Evolutionary conservation across 2,888 invertebrate genomes (phyloP).

Genomic region (Drymonia ruficornis): DNA sequence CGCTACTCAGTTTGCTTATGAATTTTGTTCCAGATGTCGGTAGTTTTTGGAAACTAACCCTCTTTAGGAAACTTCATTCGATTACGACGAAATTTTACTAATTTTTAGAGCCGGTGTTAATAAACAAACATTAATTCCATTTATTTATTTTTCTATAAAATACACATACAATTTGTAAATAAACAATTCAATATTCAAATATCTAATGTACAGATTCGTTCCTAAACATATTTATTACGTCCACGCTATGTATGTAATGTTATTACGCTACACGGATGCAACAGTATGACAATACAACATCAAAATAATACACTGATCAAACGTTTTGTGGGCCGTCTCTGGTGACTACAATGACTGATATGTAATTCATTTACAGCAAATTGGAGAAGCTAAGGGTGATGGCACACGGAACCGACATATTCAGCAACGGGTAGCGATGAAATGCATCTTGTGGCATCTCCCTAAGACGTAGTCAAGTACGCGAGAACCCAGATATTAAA

Average conservation of each 20-base stretch:
- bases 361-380: constrained; percentile 55
- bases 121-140: constrained; percentile 49
- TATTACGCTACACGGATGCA: constrained; percentile 39
- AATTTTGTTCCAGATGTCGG: no score
- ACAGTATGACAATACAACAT: constrained; percentile 31
- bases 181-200: constrained; percentile 82
- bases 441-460: neutral
- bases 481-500: no score
- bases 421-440: neutral
- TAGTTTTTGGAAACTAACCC: no score
- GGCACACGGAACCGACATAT: neutral
- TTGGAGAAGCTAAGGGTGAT: constrained; percentile 9
- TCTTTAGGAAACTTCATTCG: no score
- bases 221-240: constrained; percentile 62
- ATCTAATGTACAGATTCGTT: constrained; percentile 74
- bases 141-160: constrained; percentile 83
- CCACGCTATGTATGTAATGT: constrained; percentile 45
- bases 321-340: constrained; percentile 26
- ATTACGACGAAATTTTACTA: no score
- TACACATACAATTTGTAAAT: constrained; percentile 85
- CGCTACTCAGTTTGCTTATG: no score
- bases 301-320: constrained; percentile 29
- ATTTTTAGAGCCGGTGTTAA: constrained; percentile 8
- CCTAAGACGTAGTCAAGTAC: neutral
- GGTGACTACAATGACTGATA: constrained; percentile 58